Evolutionary conservation across 2,888 invertebrate species (phyloP), one percentile per base, ranked within the genome.

Genomic region (Meiosimyza platycephala): DNA sequence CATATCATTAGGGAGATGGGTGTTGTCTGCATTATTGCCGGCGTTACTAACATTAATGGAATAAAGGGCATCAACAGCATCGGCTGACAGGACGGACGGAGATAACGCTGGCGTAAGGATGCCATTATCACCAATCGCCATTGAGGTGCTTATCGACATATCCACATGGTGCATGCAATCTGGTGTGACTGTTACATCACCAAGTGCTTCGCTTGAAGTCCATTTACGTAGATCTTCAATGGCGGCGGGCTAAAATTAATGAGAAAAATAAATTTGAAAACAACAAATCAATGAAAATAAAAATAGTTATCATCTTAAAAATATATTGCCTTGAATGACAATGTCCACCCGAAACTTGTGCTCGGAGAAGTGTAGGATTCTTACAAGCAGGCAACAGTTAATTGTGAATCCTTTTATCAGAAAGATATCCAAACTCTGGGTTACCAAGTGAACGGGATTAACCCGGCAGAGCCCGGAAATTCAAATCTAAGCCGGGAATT

Each of bases 161-260:
- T 84, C 85, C 76, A 88, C 86, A 72, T 93, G 90, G 83, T 92
- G 92, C 77, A 93, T 91, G 78, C 94, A 92, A 85, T 94, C 94
- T 68, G 94, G 93, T 50, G 92, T 90, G 68, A 93, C 93, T 40
- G 95, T 95, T 76, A 94, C 90, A 84, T 95, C 95, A 77, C 95
- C 95, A 71, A 95, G 86, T 18, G 87, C 87, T 76, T 86, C 85
- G 55, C 80, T 80, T 47, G 95, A 95, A 74, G 95, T 95, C 95
- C 95, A 95, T 89, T 93, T 91, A 78, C 95, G 90, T 71, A 95
- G 89, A 83, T 92, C 93, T 85, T 91, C 94, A 82, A 93, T 92
- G 82, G 91, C 92, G 82, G 93, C 94, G 81, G 93, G 97, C 96
- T 95, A 88, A 15, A 54, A 40, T 9, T 12, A 47, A 28, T n/a